Conservation (phyloP, 2,888 invertebrate genomes). For the Notodonta dromedarius region DNA sequence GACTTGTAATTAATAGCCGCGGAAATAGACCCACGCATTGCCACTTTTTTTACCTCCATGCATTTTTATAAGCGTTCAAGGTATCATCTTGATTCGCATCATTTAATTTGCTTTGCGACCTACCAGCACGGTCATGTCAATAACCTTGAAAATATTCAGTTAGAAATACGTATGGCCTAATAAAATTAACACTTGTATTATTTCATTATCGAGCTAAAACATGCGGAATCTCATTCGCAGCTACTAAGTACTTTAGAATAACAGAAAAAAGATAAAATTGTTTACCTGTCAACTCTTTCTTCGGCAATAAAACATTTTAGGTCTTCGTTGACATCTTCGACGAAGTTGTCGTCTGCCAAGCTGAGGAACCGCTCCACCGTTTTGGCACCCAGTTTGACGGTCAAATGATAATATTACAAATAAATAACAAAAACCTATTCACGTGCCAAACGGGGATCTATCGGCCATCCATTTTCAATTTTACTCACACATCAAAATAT, state of each 20-base stretch:
- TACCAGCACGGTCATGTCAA: conserved; percentile 60
- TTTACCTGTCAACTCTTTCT: conserved; percentile 81
- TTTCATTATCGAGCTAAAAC: conserved; percentile 8
- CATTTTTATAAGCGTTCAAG: conserved; percentile 60
- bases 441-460: conserved; percentile 69
- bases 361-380: conserved; percentile 77
- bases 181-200: conserved; percentile 8
- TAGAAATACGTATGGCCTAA: conserved; percentile 9
- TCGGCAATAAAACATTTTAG: conserved; percentile 77
- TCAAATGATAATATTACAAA: conserved; percentile 47
- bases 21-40: conserved; percentile 28
- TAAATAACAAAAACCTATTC: conserved; percentile 65
- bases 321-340: conserved; percentile 81
- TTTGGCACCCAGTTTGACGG: conserved; percentile 83
- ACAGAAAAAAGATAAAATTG: conserved; percentile 58
- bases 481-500: conserved; percentile 38
- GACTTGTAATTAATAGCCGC: conserved; percentile 17
- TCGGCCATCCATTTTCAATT: conserved; percentile 67
- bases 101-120: conserved; percentile 62
- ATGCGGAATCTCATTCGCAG: conserved; percentile 15
- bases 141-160: conserved; percentile 74
- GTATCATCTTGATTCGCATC: conserved; percentile 62
- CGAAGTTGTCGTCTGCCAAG: conserved; percentile 77
- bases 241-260: conserved; percentile 28
- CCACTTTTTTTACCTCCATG: conserved; percentile 49